A percentile compares a stretch with the other conserved stretches of the same genome.
Conservation (phyloP, 2,888 invertebrate species). For the Poecilobothrus nobilitatus region DNA sequence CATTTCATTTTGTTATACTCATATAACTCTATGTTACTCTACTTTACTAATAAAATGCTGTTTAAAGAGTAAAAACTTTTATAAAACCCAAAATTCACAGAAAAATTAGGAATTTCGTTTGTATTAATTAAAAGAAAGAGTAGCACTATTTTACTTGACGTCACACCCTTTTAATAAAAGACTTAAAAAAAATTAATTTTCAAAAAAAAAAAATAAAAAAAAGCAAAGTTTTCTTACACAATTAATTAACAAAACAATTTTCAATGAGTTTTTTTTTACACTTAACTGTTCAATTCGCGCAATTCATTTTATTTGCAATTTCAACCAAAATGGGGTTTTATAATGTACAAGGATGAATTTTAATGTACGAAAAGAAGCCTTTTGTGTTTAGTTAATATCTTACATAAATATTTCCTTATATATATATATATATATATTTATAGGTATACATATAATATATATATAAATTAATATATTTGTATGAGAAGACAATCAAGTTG, state of each 20-base stretch:
- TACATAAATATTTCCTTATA: neutral
- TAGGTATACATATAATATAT: no score
- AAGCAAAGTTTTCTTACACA: neutral
- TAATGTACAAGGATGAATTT: neutral
- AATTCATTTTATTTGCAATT: neutral
- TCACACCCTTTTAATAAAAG: neutral
- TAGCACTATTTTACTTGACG: neutral
- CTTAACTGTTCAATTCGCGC: neutral
- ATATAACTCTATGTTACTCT: no score
- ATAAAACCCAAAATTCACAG: neutral
- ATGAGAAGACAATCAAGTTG: neutral
- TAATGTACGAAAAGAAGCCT: neutral
- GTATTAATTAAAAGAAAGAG: no score
- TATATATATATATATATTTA: no score
- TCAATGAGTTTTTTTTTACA: neutral
- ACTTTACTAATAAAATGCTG: no score
- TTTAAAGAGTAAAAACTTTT: no score
- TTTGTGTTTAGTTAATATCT: neutral
- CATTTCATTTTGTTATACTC: no score
- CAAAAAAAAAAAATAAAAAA: no score
- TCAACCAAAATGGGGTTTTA: neutral
- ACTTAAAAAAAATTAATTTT: neutral
- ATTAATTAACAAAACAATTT: slow-evolving; percentile 2
- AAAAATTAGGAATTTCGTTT: neutral
- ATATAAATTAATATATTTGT: neutral